These are phyloP conservation scores for Leptodactylus fallax DNA, from an alignment of 2,797 vertebrate species.

Conservation along the genomic window DNA sequence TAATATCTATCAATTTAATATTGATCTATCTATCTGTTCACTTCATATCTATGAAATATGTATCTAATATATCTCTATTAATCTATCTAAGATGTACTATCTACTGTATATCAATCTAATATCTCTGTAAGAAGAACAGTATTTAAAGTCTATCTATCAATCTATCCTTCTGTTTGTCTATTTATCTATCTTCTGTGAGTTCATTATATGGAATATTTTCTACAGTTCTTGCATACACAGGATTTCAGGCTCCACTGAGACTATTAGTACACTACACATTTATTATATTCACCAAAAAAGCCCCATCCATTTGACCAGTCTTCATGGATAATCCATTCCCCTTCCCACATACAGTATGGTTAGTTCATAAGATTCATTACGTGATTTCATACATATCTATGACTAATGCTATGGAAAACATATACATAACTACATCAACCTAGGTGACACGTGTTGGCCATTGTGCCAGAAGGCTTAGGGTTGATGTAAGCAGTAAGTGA, in stretches of 20 bases:
- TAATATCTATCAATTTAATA: not conserved
- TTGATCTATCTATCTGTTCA: not conserved
- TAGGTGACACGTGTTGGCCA: not conserved
- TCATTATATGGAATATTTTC: too few relatives aligned
- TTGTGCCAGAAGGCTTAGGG: not conserved
- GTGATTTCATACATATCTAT: not conserved
- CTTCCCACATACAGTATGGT: not conserved
- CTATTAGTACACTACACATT: not conserved
- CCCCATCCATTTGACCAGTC: not conserved
- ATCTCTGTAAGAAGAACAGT: too few relatives aligned
- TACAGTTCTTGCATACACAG: too few relatives aligned
- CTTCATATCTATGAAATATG: too few relatives aligned
- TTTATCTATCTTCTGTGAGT: too few relatives aligned
- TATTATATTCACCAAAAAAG: not conserved
- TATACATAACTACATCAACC: not conserved
- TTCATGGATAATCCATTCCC: not conserved
- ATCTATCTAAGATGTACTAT: too few relatives aligned
- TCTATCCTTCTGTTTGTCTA: too few relatives aligned
- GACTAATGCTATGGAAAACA: not conserved
- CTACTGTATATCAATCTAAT: too few relatives aligned
- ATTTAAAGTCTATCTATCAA: too few relatives aligned
- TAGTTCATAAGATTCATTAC: not conserved
- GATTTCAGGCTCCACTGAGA: too few relatives aligned
- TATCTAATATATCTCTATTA: too few relatives aligned
- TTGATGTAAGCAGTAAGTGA: slow-evolving; percentile 7